Base-by-base conservation (phyloP, 2,888 invertebrate genomes). In the Steinernema carpocapsae region DNA sequence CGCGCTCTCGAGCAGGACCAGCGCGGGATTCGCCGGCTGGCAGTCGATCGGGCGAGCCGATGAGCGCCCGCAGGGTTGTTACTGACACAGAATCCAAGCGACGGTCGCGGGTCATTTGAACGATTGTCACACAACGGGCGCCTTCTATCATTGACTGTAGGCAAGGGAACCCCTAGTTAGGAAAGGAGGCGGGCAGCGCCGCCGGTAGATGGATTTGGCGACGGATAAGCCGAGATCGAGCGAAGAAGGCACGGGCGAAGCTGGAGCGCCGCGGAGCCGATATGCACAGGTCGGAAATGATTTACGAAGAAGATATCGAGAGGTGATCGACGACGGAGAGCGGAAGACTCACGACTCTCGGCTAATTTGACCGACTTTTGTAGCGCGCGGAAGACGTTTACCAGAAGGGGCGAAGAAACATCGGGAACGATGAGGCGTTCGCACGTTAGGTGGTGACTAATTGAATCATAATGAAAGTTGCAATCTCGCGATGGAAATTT, bases 331-430 rank as follows among this genome's bases (percentile, higher is more conserved):
- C 64, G 64, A 32, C 12, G 64, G 32, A 29, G 64, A 37, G 32
- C 32, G 29, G 19, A 48, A 2, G 48, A 48, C n/a, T 37, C 37
- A 1, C 37, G 26, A 64, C 29, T 32, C 17, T 32, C 17, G 64
- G 64, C 29, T 64, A 64, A 64, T 64, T 6, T 64, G 64, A 64
- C 64, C 64, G 64, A 64, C 64, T 64, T 64, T 64, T n/a, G 37
- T 37, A 14, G 64, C 64, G 64, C 64, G 37, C 64, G 32, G 64
- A 32, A 22, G 1, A 64, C 64, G 64, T 64, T 64, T 32, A 64
- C 64, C 10, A 64, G 64, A 64, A 29, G 12, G 32, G 14, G 37
- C 37, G 10, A 64, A 3, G 64, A 64, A 29, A 64, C 64, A 56
- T 64, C 10, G 6, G 37, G 64, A 64, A 64, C 48, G 64, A 32